phyloP scores from a whole-genome alignment of 2,888 invertebrate genomes.

The Acrocera orbiculus region DNA sequence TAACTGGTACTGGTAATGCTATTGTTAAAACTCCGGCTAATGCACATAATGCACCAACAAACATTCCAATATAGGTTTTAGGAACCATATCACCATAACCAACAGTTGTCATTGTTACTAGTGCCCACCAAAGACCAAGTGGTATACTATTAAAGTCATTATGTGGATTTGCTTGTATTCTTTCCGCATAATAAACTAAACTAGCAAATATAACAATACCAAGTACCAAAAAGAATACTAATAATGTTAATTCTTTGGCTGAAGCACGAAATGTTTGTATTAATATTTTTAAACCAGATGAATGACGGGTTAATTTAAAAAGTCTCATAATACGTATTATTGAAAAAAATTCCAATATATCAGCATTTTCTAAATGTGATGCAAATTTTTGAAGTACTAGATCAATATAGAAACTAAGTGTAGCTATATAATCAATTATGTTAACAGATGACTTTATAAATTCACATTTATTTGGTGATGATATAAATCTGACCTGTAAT shows the following conservation, averaged over 20 bases:
- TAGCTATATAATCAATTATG: conserved; percentile 98
- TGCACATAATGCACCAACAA: conserved; percentile 94
- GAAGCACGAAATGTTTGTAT: conserved; percentile 96
- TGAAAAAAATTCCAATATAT: conserved; percentile 92
- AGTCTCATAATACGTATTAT: conserved; percentile 96
- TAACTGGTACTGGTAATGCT: conserved; percentile 96
- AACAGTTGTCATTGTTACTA: conserved; percentile 97
- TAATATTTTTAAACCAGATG: conserved; percentile 92
- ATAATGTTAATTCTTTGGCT: conserved; percentile 85
- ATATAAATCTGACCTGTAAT: conserved; percentile 59
- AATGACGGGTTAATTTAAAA: conserved; percentile 92
- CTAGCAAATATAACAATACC: conserved; percentile 98
- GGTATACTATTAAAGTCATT: conserved; percentile 99
- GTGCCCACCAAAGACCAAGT: conserved; percentile 94
- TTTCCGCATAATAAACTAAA: conserved; percentile 93
- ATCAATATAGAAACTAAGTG: conserved; percentile 95
- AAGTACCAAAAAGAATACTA: conserved; percentile 94
- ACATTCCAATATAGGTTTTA: conserved; percentile 96
- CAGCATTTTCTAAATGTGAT: conserved; percentile 81
- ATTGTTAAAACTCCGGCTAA: conserved; percentile 96
- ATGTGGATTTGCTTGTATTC: conserved; percentile 85
- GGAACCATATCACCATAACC: conserved; percentile 98
- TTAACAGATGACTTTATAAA: conserved; percentile 95
- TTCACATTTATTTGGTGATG: conserved; percentile 83
- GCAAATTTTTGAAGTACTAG: conserved; percentile 77